Percentiles rank a stretch among this genome's conserved stretches.
These are phyloP conservation scores for Drosophila villosipedis DNA, from an alignment of 2,888 invertebrate species.

Conservation along the genomic window DNA sequence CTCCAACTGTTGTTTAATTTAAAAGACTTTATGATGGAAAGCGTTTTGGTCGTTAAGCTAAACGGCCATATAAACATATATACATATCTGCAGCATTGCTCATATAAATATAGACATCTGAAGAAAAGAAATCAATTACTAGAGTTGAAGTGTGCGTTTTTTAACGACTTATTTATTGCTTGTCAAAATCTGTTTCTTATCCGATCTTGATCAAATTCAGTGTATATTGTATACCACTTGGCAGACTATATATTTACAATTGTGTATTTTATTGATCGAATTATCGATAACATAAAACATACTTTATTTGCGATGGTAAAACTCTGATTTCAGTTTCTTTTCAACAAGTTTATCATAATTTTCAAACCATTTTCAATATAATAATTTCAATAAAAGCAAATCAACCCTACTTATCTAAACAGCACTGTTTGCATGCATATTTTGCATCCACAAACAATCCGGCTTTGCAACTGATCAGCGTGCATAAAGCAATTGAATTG, in stretches of 20 bases:
- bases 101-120: neutral
- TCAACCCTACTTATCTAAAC: neutral
- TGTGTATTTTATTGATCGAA: neutral
- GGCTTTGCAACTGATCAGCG: slow-evolving; percentile 2
- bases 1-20: slow-evolving; percentile 46
- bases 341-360: neutral
- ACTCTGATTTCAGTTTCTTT: neutral
- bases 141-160: neutral
- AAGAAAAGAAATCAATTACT: neutral
- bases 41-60: slow-evolving; percentile 25
- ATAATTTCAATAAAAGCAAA: neutral
- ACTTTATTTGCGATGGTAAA: neutral
- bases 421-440: neutral
- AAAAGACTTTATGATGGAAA: slow-evolving; percentile 67
- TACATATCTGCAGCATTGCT: neutral
- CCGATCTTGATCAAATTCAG: neutral
- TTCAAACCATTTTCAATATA: neutral
- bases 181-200: neutral
- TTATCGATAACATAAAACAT: neutral
- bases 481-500: slow-evolving; percentile 12
- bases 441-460: neutral
- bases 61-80: slow-evolving; percentile 3
- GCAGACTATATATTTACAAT: neutral
- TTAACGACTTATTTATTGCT: neutral
- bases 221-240: neutral